These are phyloP conservation scores for Acinonyx jubatus DNA, from an alignment of 2,113 vertebrate genomes.

Conservation along the genomic window DNA sequence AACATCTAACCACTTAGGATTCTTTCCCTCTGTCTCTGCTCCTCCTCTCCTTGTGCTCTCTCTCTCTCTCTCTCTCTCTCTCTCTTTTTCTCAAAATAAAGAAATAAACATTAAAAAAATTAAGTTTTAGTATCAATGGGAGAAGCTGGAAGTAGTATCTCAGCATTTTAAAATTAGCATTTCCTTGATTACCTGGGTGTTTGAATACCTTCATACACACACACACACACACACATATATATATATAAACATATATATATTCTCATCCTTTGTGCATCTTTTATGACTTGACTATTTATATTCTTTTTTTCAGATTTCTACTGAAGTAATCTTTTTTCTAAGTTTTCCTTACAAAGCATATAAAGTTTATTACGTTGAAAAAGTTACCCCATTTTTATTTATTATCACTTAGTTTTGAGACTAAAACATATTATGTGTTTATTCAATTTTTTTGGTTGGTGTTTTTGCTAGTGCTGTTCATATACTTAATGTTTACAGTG, in stretches of 20 bases:
- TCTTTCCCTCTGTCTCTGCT: too few relatives aligned
- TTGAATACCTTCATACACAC: background rate
- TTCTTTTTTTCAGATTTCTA: background rate
- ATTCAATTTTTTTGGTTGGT: background rate
- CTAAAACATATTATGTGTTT: background rate
- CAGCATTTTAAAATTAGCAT: background rate
- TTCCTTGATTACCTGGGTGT: background rate
- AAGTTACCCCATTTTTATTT: background rate
- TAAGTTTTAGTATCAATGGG: background rate
- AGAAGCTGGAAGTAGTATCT: background rate
- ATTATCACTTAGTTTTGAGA: background rate
- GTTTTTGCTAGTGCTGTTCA: background rate
- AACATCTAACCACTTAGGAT: too few relatives aligned
- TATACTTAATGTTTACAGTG: background rate
- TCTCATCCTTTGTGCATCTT: background rate
- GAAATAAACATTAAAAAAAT: too few relatives aligned
- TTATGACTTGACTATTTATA: background rate
- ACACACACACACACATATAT: too few relatives aligned
- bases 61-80: too few relatives aligned
- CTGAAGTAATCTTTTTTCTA: background rate
- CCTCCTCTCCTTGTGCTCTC: too few relatives aligned
- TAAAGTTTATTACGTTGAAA: background rate
- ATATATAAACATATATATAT: background rate
- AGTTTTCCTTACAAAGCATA: background rate
- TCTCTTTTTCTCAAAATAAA: too few relatives aligned